Evolutionary conservation across 2,797 vertebrate genomes (phyloP).

Genomic region (Pangasius macronema): DNA sequence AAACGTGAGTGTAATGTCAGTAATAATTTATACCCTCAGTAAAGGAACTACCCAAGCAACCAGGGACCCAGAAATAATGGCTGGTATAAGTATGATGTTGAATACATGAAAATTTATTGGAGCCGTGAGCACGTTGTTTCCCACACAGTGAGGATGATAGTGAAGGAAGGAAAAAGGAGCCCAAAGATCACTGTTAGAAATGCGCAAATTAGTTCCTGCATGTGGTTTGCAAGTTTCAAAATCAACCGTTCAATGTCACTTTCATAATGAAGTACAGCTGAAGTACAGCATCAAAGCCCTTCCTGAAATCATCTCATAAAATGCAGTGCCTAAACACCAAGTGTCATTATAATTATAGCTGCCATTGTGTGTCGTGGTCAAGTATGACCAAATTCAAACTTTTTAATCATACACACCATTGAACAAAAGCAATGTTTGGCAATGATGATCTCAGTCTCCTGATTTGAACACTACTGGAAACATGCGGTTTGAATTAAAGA

Average conservation of each 20-base stretch:
- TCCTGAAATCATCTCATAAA: background rate
- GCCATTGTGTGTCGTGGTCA: background rate
- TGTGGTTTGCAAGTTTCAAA: background rate
- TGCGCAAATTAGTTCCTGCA: background rate
- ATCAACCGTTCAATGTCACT: background rate
- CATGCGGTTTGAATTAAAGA: background rate
- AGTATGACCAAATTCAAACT: background rate
- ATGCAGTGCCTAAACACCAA: background rate
- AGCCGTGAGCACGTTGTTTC: background rate
- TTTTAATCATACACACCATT: background rate
- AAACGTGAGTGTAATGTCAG: background rate
- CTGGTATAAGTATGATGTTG: background rate
- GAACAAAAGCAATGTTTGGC: background rate
- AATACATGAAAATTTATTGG: background rate
- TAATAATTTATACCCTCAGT: background rate
- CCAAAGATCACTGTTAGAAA: background rate
- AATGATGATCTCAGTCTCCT: background rate
- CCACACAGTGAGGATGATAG: background rate
- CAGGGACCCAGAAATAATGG: background rate
- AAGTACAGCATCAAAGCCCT: no score
- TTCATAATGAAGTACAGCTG: background rate
- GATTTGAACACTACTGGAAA: background rate
- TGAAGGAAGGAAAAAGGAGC: background rate
- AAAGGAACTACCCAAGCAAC: background rate
- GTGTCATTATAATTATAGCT: background rate